Evolutionary conservation across 37 sponge, comb jelly and placozoan species (phyloP), one percentile per base, ranked within the genome.

Genomic region (Chondrilla cf. caribensis): DNA sequence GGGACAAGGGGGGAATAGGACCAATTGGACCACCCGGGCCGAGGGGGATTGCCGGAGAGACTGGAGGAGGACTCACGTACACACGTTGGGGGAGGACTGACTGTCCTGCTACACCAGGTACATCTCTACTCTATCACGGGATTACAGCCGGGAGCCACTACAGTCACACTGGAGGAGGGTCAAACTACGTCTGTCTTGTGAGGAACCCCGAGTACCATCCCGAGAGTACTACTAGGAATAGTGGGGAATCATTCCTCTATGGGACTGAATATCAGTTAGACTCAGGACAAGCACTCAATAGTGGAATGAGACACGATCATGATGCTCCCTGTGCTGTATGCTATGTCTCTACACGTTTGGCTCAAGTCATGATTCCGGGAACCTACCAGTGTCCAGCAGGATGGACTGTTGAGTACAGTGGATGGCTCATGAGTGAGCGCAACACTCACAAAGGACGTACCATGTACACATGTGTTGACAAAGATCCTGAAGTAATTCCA

Each of bases 251-350:
- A 19, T 7, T 19, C 33, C 15, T 87, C 35, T 40, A 81, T 81
- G 87, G 87, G 57, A 31, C 66, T 31, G 87, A 87, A 60, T 87
- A 81, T 87, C 73, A 87, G 57, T 2, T 18, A 22, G 59, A 38
- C 0, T 9, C 6, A 36, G 54, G 18, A 37, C 64, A 28, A 62
- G 25, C 25, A n/a, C 64, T 62, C 64, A 62, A 28, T 7, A 28
- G 64, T 5, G 51, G 51, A 47, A 6, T 47, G 51, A n/a, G 29
- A 29, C 8, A 62, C 33, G 21, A 80, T 0, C 71, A 79, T 37
- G 79, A 83, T 79, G 88, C 83, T 25, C 87, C 87, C 3, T 88
- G 88, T 88, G 88, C 84, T 67, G 84, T 88, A 36, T 88, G 88
- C 43, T 79, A 68, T 79, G 84, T 59, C 38, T 28, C 76, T 15